Evolutionary conservation across 2,888 invertebrate genomes (phyloP), one percentile per base, ranked within the genome.

Genomic region (Polyommatus icarus): DNA sequence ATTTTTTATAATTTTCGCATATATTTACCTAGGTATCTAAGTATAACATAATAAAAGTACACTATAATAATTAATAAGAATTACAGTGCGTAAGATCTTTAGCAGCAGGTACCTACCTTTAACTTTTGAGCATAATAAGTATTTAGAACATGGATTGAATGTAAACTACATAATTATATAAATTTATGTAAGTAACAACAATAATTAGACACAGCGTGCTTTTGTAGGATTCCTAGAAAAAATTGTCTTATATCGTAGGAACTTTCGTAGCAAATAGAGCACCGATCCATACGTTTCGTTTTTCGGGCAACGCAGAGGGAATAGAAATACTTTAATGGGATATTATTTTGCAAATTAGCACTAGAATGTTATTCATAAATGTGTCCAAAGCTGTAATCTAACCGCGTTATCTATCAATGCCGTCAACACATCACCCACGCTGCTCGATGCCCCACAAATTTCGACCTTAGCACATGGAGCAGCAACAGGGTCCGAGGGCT

Each of bases 381-480:
- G 61, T 61, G 20, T 67, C 15, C 6, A 67, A 32, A 67, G 67
- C 67, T 67, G 67, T 67, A 67, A 67, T 67, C 76, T 76, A 72
- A 76, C 72, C 57, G 84, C 87, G 86, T 89, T 90, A 87, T 85
- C 81, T 80, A 77, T 81, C 82, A 82, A 83, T 82, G 83, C 82
- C 85, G 84, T 57, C 61, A 85, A 85, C 84, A 84, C 83, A 84
- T 87, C 91, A 86, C 91, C 91, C 88, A 91, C 92, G 85, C 89
- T 82, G 84, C 90, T 81, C 84, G 79, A 83, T 83, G 84, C 81
- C 84, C 86, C 82, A 83, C 82, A 85, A 85, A 87, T 76, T 84
- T 67, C 80, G 80, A 83, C 81, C 81, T 80, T 80, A 82, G 80
- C 78, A 78, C 78, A 83, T 82, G 85, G 85, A 83, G 82, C 83